Percentiles rank a stretch among this genome's conserved stretches.
These are phyloP conservation scores for Phoxinus phoxinus DNA, from an alignment of 2,113 vertebrate species.

Conservation along the genomic window DNA sequence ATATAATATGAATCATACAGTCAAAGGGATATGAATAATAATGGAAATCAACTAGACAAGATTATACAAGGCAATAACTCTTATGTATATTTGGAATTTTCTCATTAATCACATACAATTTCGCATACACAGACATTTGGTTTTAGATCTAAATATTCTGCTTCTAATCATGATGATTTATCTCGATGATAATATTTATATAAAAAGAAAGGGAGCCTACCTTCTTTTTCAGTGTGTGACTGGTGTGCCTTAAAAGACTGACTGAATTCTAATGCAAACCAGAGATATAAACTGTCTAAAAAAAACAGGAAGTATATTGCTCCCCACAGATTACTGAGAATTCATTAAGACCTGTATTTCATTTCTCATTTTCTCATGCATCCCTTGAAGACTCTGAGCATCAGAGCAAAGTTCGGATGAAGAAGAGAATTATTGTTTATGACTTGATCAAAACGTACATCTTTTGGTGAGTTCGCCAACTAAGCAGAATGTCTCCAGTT, in stretches of 20 bases:
- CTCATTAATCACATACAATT: background rate
- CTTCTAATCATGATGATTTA: background rate
- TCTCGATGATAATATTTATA: background rate
- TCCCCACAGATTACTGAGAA: background rate
- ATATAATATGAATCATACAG: background rate
- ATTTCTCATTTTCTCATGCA: background rate
- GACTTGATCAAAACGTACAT: background rate
- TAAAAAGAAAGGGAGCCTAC: background rate
- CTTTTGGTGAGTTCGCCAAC: too few species aligned
- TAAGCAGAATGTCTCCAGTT: too few species aligned
- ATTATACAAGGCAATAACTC: too few species aligned
- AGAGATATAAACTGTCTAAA: background rate
- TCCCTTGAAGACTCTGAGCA: background rate
- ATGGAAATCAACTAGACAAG: background rate
- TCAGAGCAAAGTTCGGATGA: background rate
- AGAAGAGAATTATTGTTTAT: background rate
- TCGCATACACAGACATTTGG: too few species aligned
- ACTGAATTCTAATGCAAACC: background rate
- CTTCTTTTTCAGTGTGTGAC: background rate
- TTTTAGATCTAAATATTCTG: background rate
- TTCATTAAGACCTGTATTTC: background rate
- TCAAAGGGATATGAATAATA: background rate
- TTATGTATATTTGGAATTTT: background rate
- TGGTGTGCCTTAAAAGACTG: background rate
- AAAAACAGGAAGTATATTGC: background rate